Evolutionary conservation across 2,113 vertebrate species (phyloP), one percentile per base, ranked within the genome.

Genomic region (Empidonax traillii): DNA sequence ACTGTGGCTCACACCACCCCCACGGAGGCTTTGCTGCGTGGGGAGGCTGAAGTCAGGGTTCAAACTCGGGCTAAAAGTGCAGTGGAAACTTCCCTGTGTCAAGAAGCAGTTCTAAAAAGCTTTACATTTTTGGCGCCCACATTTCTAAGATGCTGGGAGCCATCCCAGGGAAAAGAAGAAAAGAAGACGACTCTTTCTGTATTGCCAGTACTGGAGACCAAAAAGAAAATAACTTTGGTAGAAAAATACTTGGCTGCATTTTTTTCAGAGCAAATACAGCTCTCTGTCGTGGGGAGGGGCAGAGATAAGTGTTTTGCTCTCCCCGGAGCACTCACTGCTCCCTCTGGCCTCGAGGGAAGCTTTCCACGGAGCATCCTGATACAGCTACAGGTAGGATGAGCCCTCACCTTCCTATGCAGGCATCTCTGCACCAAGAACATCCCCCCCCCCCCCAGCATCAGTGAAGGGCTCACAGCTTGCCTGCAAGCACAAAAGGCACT

Each of bases 31-130:
- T 65, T 22, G 72, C 51, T 63, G 33, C 53, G 52, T 39, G 52
- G 49, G 85, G 37, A 71, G 52, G 47, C 66, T 94, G 62, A 94
- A 95, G 74, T 75, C 74, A 96, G 74, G 59, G 94, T 94, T 95
- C 81, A 93, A 76, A 35, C 44, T 65, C 71, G 73, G 74, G 82
- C n/a, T 85, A 90, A 85, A 85, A 82, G 10, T 16, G 49, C 87
- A 76, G 35, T 68, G 78, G 71, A 76, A 94, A 90, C 27, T 91
- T 71, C 3, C 5, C 55, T 24, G 25, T 46, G 49, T 81, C 35
- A 84, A 58, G 24, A 14, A 79, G 59, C 24, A 14, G 30, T 79
- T 89, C 46, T 35, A 75, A 65, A 91, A 84, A 88, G 9, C 58
- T 65, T 91, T 5, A 4, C 22, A 28, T 43, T 85, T 90, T 88